Base-by-base conservation (phyloP, 2,888 invertebrate genomes). In the Hemaris fuciformis region DNA sequence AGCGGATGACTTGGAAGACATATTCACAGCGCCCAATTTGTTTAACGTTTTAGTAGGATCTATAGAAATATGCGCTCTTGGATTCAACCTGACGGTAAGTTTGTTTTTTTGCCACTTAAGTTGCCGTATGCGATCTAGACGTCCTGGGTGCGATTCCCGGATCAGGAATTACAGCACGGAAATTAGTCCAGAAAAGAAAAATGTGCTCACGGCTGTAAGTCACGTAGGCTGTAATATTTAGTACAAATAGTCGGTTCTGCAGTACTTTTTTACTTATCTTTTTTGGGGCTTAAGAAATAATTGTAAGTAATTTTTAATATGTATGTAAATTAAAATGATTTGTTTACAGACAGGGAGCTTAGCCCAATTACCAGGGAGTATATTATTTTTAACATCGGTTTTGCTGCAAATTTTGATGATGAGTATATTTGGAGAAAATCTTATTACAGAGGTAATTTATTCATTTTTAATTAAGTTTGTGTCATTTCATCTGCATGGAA, bases 11-110 rank as follows among this genome's bases (percentile, higher is more conserved):
- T 80, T 91, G 62, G 88, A 91, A 74, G 82, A 84, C 34, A 88
- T 89, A 67, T 91, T 90, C 64, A 80, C 77, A 10, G 82, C 76
- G 3, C 81, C 87, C 2, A 90, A 90, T 71, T 75, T 91, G 42
- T 87, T 85, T 62, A 90, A 85, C 65, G 85, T 90, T 43, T 61
- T 90, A 41, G 74, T 89, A 18, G 90, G 89, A 10, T 89, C 91
- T 1, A 56, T 89, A 34, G 81, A 85, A 76, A 90, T 90, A 74
- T 91, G 91, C 66, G 89, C 85, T 27, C 80, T 89, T 8, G 88
- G 89, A 60, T 91, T 91, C 68, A 89, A 87, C 76, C 74, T 91
- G 64, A 85, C 83, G 80, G 91, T 90, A 79, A 71, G 70, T 68
- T 41, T 43, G 4, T n/a, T 10, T 1, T n/a, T n/a, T n/a, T n/a